Evolutionary conservation across 2,797 vertebrate genomes (phyloP), one percentile per base, ranked within the genome.

Genomic region (Trichosurus vulpecula): DNA sequence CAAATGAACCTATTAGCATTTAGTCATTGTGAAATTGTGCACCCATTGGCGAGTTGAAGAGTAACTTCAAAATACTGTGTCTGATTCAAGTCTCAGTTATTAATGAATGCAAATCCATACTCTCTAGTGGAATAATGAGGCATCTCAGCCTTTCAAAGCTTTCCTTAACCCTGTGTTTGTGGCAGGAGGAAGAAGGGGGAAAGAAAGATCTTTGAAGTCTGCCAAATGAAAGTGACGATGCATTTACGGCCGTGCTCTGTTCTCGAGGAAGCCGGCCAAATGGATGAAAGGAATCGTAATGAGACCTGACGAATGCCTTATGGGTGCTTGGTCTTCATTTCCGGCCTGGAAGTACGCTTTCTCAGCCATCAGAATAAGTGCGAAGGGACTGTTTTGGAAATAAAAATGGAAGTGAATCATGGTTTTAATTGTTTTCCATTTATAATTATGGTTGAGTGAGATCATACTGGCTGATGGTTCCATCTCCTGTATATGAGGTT

Each of bases 361-460:
- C 94, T 97, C 54, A 90, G 92, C 92, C 95, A 74, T 96, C 89
- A 66, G 93, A 89, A 92, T 57, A 94, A 93, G 91, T 56, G 94
- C 89, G 92, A 97, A 96, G 74, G 95, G 61, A 95, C 93, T 92
- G 61, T 90, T 97, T 97, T 96, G 92, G 95, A 97, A 96, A 96
- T 96, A 93, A 95, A 96, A 97, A 66, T 92, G 35, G 87, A 96
- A 92, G 54, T 97, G 97, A 96, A 90, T 96, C 96, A 95, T 57
- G 53, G 95, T 61, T 96, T 96, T 96, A 96, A 95, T 97, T 94
- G 95, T 96, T 96, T 96, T 96, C 96, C 96, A 94, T 95, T 96
- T 96, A 94, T 96, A 97, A 95, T 91, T 92, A 53, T 58, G 91
- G 89, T 94, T 92, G 95, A 81, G 52, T 96, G 96, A 97, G 94